A percentile compares a stretch with the other conserved stretches of the same genome.
Conservation (phyloP, 2,113 vertebrate genomes). For the Rhabdomys dilectus region DNA sequence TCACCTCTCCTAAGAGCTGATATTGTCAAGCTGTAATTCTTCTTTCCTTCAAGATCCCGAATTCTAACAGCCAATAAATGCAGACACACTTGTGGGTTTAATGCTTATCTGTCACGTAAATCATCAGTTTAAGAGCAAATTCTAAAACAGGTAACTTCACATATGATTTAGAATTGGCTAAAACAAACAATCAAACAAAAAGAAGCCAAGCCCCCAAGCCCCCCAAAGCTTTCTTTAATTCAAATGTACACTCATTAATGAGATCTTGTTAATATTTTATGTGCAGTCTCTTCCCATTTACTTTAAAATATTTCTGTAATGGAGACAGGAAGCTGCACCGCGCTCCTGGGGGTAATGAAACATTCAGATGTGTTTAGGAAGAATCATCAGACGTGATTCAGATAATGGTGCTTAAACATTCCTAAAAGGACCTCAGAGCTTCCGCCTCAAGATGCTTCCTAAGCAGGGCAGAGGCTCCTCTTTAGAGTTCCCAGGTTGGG, state of each 20-base stretch:
- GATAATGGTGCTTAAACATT: conserved; percentile 63
- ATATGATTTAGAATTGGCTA: conserved; percentile 61
- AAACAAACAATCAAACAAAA: conserved; percentile 62
- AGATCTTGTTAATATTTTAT: conserved; percentile 69
- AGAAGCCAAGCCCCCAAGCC: conserved; percentile 45
- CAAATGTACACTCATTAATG: conserved; percentile 47
- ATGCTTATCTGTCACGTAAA: conserved; percentile 60
- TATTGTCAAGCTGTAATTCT: conserved; percentile 59
- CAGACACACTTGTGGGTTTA: conserved; percentile 60
- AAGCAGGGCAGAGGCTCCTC: background rate
- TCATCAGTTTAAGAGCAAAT: conserved; percentile 63
- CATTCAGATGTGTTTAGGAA: conserved; percentile 74
- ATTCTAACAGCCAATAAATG: conserved; percentile 76
- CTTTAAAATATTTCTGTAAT: conserved; percentile 76
- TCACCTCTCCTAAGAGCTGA: conserved; percentile 55
- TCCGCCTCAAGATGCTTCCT: background rate
- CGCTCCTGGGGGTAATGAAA: conserved; percentile 63
- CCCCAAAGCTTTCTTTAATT: conserved; percentile 59
- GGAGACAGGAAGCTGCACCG: conserved; percentile 36
- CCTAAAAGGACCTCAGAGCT: conserved; percentile 54
- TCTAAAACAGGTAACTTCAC: conserved; percentile 38
- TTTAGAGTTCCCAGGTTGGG: background rate
- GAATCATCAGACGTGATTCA: conserved; percentile 60
- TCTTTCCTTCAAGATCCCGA: conserved; percentile 67
- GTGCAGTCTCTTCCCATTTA: conserved; percentile 58